These are phyloP conservation scores for Thereuonema tuberculata DNA, from an alignment of 1,140 invertebrate genomes.

Conservation along the genomic window DNA sequence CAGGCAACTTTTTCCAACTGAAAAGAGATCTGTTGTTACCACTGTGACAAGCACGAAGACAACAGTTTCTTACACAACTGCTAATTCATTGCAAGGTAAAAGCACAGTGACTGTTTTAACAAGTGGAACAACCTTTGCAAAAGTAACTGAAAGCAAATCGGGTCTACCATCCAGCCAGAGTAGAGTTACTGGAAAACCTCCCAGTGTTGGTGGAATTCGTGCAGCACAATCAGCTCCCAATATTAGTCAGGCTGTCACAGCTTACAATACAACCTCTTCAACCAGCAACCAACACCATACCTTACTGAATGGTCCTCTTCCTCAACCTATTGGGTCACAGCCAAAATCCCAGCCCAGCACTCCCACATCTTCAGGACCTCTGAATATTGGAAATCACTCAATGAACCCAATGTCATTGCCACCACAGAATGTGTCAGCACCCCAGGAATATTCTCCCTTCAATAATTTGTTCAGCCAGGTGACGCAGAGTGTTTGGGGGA, in stretches of 20 bases:
- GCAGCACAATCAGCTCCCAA: background rate
- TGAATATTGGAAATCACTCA: background rate
- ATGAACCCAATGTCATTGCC: no score
- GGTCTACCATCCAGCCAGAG: slow-evolving; percentile 20
- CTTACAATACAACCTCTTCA: background rate
- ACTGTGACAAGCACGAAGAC: slow-evolving; percentile 37
- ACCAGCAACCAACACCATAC: slow-evolving; percentile 4
- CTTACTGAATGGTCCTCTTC: slow-evolving; percentile 21
- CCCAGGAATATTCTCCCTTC: slow-evolving; percentile 60
- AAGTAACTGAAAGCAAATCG: slow-evolving; percentile 40
- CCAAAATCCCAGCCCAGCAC: slow-evolving; percentile 23
- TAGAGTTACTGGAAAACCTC: background rate
- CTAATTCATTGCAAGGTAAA: slow-evolving; percentile 20
- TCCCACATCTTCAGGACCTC: slow-evolving; percentile 12
- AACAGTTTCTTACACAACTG: slow-evolving; percentile 46
- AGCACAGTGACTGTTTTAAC: slow-evolving; percentile 29
- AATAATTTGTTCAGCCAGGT: slow-evolving; percentile 51
- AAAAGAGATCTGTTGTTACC: slow-evolving; percentile 13
- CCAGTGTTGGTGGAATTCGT: background rate
- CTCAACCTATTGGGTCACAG: slow-evolving; percentile 24
- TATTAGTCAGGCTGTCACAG: slow-evolving; percentile 6
- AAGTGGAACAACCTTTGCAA: slow-evolving; percentile 30
- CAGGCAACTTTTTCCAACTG: slow-evolving; percentile 22
- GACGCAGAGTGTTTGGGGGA: slow-evolving; percentile 47
- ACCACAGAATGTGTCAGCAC: slow-evolving; percentile 29